A percentile compares a stretch with the other conserved stretches of the same genome.
Evolutionary conservation across 1,140 invertebrate genomes (phyloP).

Genomic region (Armadillidium nasatum): DNA sequence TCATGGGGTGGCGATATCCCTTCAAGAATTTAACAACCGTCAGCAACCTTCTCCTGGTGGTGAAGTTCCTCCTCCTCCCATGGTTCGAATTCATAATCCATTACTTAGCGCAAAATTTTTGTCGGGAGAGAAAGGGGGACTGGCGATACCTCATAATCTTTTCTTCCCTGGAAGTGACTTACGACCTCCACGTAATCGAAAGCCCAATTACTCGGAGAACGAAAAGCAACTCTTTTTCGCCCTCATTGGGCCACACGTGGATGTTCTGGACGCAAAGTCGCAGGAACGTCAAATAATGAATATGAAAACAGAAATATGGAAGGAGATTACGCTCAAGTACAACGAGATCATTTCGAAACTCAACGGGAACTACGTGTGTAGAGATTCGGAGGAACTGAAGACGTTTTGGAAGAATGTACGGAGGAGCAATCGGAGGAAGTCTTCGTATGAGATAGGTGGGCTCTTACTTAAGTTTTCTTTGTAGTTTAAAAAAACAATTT

Average conservation of each 20-base stretch:
- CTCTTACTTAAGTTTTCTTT: too few relatives aligned
- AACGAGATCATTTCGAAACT: neutral
- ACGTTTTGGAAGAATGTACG: neutral
- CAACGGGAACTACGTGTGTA: neutral
- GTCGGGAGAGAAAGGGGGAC: neutral
- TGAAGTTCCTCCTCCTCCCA: neutral
- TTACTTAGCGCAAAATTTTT: neutral
- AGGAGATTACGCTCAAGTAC: neutral
- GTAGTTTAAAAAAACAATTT: too few relatives aligned
- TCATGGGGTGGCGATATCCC: too few relatives aligned
- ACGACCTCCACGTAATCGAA: neutral
- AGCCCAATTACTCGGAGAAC: slow-evolving; percentile 1
- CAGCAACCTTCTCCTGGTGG: too few relatives aligned
- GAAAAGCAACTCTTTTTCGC: slow-evolving; percentile 1
- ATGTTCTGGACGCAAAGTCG: neutral
- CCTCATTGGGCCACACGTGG: neutral
- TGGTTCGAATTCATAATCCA: neutral
- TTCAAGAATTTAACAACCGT: too few relatives aligned
- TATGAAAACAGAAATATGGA: neutral
- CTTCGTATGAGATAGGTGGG: neutral
- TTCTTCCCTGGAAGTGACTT: neutral
- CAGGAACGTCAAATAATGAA: neutral
- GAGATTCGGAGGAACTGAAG: neutral
- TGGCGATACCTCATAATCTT: neutral
- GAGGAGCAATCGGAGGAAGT: neutral